Evolutionary conservation across 2,113 vertebrate genomes (phyloP), one percentile per base, ranked within the genome.

Genomic region (Rhinopomastus cyanomelas): DNA sequence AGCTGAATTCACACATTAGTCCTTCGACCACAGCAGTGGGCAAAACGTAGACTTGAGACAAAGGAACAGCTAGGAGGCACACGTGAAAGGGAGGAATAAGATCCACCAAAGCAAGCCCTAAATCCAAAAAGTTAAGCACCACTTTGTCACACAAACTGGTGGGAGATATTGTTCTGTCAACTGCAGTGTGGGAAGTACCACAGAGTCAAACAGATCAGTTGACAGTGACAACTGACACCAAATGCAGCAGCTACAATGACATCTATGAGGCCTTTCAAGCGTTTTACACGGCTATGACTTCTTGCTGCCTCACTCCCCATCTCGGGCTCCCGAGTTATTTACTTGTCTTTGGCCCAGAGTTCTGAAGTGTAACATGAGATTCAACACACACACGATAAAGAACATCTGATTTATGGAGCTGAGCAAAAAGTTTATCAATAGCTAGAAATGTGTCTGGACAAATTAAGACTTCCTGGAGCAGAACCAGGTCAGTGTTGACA

Each of bases 281-380:
- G 49, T 83, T 71, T 83, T 81, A 85, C 62, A 81, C 55, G 74
- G 39, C 51, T 64, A 27, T 64, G 53, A 68, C 69, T 93, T 84
- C 68, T 91, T 81, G 48, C 32, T 89, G 30, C 65, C 61, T 77
- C 79, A 68, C 12, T 30, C 44, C 27, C 8, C 53, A 29, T 21
- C 42, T 81, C 55, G 0, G 0, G 32, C n/a, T 92, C 61, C 68
- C 21, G 71, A 67, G 39, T 75, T 88, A 86, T 81, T 92, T 95
- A 78, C 55, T 85, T 95, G 68, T 62, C 48, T 82, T 61, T 39
- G 44, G 68, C 51, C 61, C 57, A 79, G 55, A 78, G 61, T 88
- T 89, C 83, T 85, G 44, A 95, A 86, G 60, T 13, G 67, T 88
- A 93, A 93, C 59, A 25, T 56, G 87, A 88, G 73, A 93, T 81